Evolutionary conservation across 2,888 invertebrate species (phyloP), one percentile per base, ranked within the genome.

Genomic region (Marasmarcha lunaedactyla): DNA sequence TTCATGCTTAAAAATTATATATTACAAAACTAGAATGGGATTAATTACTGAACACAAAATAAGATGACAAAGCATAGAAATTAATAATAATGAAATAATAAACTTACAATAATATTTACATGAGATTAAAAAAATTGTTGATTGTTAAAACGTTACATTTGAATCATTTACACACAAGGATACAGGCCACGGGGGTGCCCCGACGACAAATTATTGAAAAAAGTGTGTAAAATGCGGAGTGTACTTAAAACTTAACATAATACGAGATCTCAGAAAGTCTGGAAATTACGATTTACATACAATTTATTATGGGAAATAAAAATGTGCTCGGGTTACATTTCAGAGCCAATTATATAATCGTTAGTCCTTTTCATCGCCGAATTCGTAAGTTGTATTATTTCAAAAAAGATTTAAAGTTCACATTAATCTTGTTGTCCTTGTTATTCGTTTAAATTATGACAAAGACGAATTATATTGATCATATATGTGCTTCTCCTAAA

Each of bases 241-340:
- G 76, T 77, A 76, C 73, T 72, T 72, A 71, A 67, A 72, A 70
- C 71, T 73, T 73, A 74, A 71, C 68, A 58, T 64, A 11, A 34
- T 67, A 83, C 83, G 84, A 84, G 84, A 84, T 84, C 84, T 79
- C 83, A 76, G 83, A 78, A 81, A 84, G 79, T 79, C 71, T 78
- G 78, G 79, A 83, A 79, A 78, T 72, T 71, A 68, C 20, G 7
- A 20, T 20, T 5, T 20, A 20, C 70, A 70, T 70, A 78, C 74
- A 68, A 73, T 72, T 30, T 30, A 30, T 30, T 3, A 30, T n/a
- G n/a, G 11, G 30, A 11, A 30, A 30, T n/a, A 30, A 9, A 30
- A 25, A 25, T 6, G 6, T 6, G 25, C 25, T 25, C n/a, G n/a
- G n/a, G n/a, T n/a, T n/a, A n/a, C 20, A 5, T 20, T 20, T 20